Evolutionary conservation across 2,797 vertebrate genomes (phyloP).

Genomic region (Phoeniculus purpureus): DNA sequence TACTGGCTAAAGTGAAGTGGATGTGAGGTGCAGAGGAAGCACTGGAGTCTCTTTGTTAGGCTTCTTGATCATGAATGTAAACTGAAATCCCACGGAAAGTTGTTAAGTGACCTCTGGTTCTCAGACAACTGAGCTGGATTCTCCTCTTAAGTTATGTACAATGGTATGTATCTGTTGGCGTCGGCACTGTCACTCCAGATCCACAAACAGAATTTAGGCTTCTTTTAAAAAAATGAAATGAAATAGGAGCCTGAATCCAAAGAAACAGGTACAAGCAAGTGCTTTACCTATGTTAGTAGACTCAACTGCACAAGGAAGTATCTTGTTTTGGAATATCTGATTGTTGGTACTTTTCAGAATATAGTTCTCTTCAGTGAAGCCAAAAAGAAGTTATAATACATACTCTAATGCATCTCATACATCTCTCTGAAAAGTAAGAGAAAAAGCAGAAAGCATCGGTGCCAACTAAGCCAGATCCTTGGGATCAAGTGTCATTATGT

Average conservation of each 20-base stretch:
- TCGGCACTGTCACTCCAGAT: background rate
- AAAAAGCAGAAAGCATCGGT: conserved; percentile 27
- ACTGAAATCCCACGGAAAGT: background rate
- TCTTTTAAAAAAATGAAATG: background rate
- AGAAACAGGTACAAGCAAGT: conserved; percentile 26
- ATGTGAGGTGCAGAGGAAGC: background rate
- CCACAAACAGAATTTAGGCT: conserved; percentile 8
- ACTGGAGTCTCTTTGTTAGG: background rate
- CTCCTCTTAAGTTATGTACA: background rate
- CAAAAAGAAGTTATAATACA: conserved; percentile 52
- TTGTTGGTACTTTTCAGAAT: conserved; percentile 53
- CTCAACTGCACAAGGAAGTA: background rate
- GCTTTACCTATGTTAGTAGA: conserved; percentile 33
- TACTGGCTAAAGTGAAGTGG: background rate
- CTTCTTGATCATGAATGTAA: background rate
- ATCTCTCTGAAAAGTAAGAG: conserved; percentile 61
- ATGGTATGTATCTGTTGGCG: background rate
- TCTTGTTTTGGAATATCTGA: conserved; percentile 56
- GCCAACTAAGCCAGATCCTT: conserved; percentile 58
- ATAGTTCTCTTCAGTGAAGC: conserved; percentile 37
- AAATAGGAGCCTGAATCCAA: background rate
- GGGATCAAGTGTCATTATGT: conserved; percentile 70
- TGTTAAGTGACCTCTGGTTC: conserved; percentile 1
- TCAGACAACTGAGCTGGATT: background rate
- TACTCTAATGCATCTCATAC: conserved; percentile 59